Conservation (phyloP, 2,888 invertebrate species). For the Chironomus tentans region DNA sequence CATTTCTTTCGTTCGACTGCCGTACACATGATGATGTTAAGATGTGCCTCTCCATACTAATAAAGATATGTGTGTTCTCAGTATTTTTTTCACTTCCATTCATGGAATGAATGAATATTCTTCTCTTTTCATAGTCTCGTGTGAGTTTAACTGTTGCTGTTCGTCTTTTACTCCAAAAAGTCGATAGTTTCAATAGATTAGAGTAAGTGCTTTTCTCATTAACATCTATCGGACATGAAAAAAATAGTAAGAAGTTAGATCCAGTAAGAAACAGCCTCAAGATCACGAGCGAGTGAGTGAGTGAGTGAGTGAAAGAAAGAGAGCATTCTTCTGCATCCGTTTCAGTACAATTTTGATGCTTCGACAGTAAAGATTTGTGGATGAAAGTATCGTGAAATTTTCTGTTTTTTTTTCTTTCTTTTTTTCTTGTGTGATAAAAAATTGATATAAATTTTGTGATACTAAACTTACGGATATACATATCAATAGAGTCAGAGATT, state of each 20-base stretch:
- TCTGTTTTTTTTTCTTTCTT: no score
- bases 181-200: slow-evolving; percentile 3
- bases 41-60: neutral
- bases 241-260: neutral
- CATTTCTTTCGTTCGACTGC: no score
- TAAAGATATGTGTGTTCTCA: neutral
- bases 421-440: neutral
- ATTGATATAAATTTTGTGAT: neutral
- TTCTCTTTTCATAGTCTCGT: neutral
- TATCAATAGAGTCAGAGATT: neutral
- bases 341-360: slow-evolving; percentile 1
- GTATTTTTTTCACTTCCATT: neutral
- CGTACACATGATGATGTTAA: neutral
- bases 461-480: neutral
- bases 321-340: slow-evolving; percentile 11
- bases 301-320: neutral
- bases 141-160: neutral
- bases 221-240: neutral
- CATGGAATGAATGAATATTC: neutral
- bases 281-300: neutral
- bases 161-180: neutral
- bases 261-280: neutral
- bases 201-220: slow-evolving; percentile 11
- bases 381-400: neutral
- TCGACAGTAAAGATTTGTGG: no score